Evolutionary conservation across 2,797 vertebrate genomes (phyloP).

Genomic region (Scyliorhinus canicula): DNA sequence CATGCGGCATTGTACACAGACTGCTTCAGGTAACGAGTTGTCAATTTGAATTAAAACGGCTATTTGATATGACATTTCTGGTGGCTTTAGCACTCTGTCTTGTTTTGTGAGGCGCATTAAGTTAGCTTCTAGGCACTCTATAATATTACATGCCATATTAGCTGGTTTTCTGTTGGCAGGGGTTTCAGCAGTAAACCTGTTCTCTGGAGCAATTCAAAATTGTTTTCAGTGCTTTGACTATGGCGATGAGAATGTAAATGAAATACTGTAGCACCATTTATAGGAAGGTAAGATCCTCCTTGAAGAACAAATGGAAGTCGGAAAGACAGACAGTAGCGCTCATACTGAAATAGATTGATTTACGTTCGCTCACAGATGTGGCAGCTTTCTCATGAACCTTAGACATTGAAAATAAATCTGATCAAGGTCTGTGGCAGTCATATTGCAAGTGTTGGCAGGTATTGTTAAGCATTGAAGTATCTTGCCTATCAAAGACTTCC

Average conservation of each 20-base stretch:
- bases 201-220: constrained; percentile 18
- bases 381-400: constrained; percentile 30
- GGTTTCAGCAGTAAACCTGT: background rate
- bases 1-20: background rate
- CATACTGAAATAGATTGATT: background rate
- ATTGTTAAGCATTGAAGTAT: background rate
- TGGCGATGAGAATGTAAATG: constrained; percentile 10
- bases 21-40: constrained; percentile 8
- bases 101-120: background rate
- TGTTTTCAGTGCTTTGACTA: background rate
- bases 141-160: constrained; percentile 26
- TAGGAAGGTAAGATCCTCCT: background rate
- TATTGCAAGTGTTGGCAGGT: constrained; percentile 13
- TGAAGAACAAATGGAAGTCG: background rate
- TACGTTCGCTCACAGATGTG: background rate
- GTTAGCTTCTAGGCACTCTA: constrained; percentile 19
- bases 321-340: background rate
- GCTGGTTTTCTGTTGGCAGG: constrained; percentile 4
- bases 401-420: constrained; percentile 30
- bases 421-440: constrained; percentile 21
- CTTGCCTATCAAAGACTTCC: constrained; percentile 11
- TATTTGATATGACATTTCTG: background rate
- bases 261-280: constrained; percentile 11
- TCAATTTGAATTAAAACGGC: constrained; percentile 1
- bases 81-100: background rate